Evolutionary conservation across 1,140 invertebrate species (phyloP).

Genomic region (Ptiloglossa arizonensis): DNA sequence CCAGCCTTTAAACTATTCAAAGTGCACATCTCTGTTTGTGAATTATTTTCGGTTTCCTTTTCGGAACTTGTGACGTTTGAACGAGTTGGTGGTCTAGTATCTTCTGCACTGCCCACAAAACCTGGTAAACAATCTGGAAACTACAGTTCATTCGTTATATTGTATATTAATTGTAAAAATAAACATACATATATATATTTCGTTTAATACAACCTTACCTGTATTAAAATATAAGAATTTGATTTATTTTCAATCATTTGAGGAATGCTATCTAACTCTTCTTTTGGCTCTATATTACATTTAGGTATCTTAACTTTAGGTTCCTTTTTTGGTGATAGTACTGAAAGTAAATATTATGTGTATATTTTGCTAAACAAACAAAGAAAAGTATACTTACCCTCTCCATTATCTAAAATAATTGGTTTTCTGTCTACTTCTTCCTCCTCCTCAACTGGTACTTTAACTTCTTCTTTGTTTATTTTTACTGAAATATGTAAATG

Average conservation of each 20-base stretch:
- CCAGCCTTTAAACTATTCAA: slow-evolving; percentile 75
- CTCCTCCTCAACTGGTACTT: slow-evolving; percentile 15
- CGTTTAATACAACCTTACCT: slow-evolving; percentile 58
- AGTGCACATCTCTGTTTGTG: slow-evolving; percentile 60
- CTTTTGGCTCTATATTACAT: not conserved
- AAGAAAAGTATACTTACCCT: slow-evolving; percentile 57
- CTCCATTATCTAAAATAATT: slow-evolving; percentile 71
- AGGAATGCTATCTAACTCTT: slow-evolving; percentile 53
- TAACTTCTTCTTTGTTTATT: slow-evolving; percentile 59
- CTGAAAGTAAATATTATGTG: slow-evolving; percentile 31
- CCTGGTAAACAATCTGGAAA: slow-evolving; percentile 78
- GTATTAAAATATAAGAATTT: slow-evolving; percentile 74
- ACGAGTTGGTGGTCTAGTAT: slow-evolving; percentile 46
- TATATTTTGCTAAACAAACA: not conserved
- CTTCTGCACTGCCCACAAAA: slow-evolving; percentile 57
- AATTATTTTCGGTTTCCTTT: slow-evolving; percentile 52
- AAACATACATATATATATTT: not conserved
- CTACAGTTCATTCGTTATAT: slow-evolving; percentile 60
- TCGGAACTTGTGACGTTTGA: slow-evolving; percentile 27
- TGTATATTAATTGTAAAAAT: slow-evolving; percentile 10
- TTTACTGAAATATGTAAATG: slow-evolving; percentile 49
- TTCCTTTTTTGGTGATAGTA: slow-evolving; percentile 36
- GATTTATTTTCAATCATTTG: slow-evolving; percentile 71
- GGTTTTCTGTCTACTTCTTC: slow-evolving; percentile 65
- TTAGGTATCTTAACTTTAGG: slow-evolving; percentile 18